Evolutionary conservation across 2,113 vertebrate species (phyloP).

Genomic region (Motacilla alba): DNA sequence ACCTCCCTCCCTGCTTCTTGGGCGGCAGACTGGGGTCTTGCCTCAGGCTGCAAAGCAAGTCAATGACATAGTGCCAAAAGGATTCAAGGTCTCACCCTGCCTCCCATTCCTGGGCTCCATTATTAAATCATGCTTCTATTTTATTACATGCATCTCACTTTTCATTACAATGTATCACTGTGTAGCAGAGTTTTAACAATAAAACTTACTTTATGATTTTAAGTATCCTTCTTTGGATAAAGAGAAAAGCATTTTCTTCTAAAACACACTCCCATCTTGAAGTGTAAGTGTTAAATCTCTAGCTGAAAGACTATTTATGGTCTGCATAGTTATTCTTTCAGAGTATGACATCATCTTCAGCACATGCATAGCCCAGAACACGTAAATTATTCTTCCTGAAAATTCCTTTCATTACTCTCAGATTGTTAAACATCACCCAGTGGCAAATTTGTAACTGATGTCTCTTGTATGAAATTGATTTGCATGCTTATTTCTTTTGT

Average conservation of each 20-base stretch:
- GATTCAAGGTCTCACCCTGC: neutral
- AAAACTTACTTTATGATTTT: neutral
- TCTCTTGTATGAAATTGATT: neutral
- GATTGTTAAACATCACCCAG: constrained; percentile 9
- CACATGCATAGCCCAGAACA: neutral
- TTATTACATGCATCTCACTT: neutral
- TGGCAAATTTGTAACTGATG: constrained; percentile 20
- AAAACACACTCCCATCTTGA: neutral
- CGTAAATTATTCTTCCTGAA: constrained; percentile 16
- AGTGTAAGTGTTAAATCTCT: neutral
- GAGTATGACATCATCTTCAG: neutral
- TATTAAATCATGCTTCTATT: neutral
- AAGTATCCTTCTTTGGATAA: neutral
- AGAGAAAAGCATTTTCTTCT: neutral
- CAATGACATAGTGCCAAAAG: neutral
- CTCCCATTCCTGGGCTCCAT: neutral
- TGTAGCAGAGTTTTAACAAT: neutral
- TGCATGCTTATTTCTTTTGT: neutral
- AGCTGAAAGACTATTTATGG: neutral
- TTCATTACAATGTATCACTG: neutral
- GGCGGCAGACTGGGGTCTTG: neutral
- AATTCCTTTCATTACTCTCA: constrained; percentile 26
- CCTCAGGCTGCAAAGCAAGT: neutral
- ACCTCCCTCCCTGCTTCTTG: neutral
- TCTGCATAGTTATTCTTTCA: neutral